Evolutionary conservation across 2,113 vertebrate genomes (phyloP).

Genomic region (Pongo abelii): DNA sequence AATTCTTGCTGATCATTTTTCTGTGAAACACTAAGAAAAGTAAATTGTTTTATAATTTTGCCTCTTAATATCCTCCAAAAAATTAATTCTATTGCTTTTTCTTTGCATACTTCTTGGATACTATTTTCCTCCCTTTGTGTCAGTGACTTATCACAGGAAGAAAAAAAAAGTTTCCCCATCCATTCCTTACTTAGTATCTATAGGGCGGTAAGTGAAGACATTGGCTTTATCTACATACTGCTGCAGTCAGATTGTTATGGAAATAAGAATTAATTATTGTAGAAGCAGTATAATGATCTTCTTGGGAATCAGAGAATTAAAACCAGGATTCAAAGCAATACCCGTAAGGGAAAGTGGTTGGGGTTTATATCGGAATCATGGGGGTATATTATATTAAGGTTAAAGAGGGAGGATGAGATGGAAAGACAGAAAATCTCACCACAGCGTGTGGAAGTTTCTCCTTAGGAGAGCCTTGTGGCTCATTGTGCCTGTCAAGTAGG

Average conservation of each 20-base stretch:
- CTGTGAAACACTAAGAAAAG: constrained; percentile 48
- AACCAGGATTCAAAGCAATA: neutral
- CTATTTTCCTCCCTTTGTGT: neutral
- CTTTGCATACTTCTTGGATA: neutral
- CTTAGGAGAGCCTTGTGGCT: constrained; percentile 62
- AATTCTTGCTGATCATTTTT: constrained; percentile 47
- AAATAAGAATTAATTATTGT: constrained; percentile 39
- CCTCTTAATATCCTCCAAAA: neutral
- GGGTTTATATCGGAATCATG: neutral
- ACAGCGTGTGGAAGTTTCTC: constrained; percentile 1
- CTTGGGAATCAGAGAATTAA: constrained; percentile 11
- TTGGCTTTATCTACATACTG: neutral
- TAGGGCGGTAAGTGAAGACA: neutral
- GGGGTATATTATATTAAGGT: neutral
- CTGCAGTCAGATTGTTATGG: neutral
- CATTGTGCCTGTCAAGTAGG: constrained; percentile 56
- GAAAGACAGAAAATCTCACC: neutral
- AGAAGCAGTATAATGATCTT: neutral
- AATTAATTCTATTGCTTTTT: constrained; percentile 43
- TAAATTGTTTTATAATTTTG: constrained; percentile 41
- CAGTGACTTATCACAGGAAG: neutral
- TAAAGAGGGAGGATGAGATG: neutral
- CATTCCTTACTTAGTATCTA: neutral
- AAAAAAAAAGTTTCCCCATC: neutral
- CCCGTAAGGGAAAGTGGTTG: neutral